These are phyloP conservation scores for Tetragnatha versicolor DNA, from an alignment of 1,140 invertebrate species.

Conservation along the genomic window DNA sequence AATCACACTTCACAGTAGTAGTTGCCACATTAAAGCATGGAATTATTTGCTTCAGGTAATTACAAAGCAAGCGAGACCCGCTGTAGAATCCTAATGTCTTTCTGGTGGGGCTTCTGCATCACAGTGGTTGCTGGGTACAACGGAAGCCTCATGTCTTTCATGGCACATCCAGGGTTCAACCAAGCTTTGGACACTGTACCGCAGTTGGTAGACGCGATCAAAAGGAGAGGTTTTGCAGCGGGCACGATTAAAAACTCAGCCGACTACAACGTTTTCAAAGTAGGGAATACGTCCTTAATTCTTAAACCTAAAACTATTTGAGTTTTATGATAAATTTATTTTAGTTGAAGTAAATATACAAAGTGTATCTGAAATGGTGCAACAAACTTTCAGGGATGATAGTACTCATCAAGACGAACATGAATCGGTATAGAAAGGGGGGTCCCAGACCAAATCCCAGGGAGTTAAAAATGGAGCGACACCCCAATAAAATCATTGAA, in stretches of 20 bases:
- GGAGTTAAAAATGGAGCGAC: too few relatives aligned
- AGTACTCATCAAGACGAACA: too few relatives aligned
- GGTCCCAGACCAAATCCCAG: too few relatives aligned
- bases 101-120: conserved; percentile 51
- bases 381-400: too few relatives aligned
- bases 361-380: too few relatives aligned
- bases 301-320: too few relatives aligned
- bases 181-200: conserved; percentile 30
- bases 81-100: conserved; percentile 32
- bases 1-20: too few relatives aligned
- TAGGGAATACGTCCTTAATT: conserved; percentile 7
- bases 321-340: too few relatives aligned
- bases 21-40: too few relatives aligned
- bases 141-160: conserved; percentile 54
- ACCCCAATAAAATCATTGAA: too few relatives aligned
- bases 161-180: conserved; percentile 46
- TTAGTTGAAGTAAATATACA: too few relatives aligned
- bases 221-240: background rate
- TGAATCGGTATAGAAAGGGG: too few relatives aligned
- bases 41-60: conserved; percentile 11
- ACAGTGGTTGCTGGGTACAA: conserved; percentile 51
- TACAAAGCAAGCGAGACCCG: conserved; percentile 11
- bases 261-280: conserved; percentile 48
- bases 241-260: conserved; percentile 51
- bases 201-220: conserved; percentile 25